Conservation (phyloP, 2,797 vertebrate species). For the Salarias fasciatus region DNA sequence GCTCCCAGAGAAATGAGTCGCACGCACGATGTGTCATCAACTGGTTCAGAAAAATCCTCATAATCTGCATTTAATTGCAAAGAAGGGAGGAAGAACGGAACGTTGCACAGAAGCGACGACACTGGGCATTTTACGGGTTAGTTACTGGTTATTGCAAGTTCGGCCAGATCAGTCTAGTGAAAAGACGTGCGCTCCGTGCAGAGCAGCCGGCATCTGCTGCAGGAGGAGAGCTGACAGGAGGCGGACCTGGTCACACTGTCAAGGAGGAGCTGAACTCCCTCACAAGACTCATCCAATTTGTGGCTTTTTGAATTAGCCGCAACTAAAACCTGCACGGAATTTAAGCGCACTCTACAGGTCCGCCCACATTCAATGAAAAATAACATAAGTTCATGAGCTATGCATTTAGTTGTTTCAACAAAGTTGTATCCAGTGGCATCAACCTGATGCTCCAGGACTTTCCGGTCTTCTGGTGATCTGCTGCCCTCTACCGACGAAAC, state of each 20-base stretch:
- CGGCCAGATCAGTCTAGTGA: conserved; percentile 1
- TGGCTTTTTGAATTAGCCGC: not conserved
- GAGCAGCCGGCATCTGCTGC: conserved; percentile 58
- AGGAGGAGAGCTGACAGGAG: conserved; percentile 47
- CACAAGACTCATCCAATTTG: not conserved
- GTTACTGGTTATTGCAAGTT: too few relatives aligned
- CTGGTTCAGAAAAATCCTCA: conserved; percentile 33
- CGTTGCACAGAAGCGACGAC: too few relatives aligned
- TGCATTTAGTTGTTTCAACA: not conserved
- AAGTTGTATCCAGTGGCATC: not conserved
- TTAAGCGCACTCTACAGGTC: too few relatives aligned
- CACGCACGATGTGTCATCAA: conserved; percentile 35
- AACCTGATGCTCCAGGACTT: not conserved
- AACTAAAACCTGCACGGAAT: not conserved
- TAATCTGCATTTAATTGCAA: conserved; percentile 26
- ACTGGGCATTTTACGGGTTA: too few relatives aligned
- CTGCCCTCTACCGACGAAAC: conserved; percentile 42
- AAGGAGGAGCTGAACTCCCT: conserved; percentile 60
- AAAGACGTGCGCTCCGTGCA: conserved; percentile 3
- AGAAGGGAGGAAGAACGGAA: too few relatives aligned
- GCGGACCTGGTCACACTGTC: conserved; percentile 41
- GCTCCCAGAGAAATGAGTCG: not conserved
- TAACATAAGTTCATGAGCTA: not conserved
- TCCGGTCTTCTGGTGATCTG: not conserved
- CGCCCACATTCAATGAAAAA: too few relatives aligned